Evolutionary conservation across 2,888 invertebrate genomes (phyloP), one percentile per base, ranked within the genome.

Genomic region (Trachelus iudaicus): DNA sequence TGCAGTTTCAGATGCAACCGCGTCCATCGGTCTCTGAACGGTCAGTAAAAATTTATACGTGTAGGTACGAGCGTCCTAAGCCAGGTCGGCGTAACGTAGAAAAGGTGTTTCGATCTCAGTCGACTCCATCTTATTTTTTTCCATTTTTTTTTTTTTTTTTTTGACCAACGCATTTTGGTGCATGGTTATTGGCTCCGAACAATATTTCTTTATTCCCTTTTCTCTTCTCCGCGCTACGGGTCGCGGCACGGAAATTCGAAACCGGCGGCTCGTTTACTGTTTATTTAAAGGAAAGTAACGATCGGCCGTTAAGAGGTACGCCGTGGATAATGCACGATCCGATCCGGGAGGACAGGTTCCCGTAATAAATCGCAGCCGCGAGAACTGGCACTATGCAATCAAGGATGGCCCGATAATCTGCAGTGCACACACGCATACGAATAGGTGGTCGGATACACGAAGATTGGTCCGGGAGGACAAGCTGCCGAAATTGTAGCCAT

Each of bases 301-400:
- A 69, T 69, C 69, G 30, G 34, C 34, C 69, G 69, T 69, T 68
- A 68, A 69, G 34, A 76, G n/a, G 33, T 34, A 76, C 76, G 69
- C 76, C 9, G 37, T 33, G 69, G 69, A 69, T 69, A 69, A 69
- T 69, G 31, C 31, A 40, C 40, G 69, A 30, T 69, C 69, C 69
- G 69, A 69, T 69, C 69, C 69, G 31, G 69, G 33, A 75, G 81
- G 82, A 81, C 81, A 81, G 82, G 84, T 83, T 84, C 79, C 79
- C 81, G 82, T 84, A 88, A 88, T 88, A 88, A 88, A 88, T 88
- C 87, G 87, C 81, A 83, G 83, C 82, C 82, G 82, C 77, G 78
- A 83, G 83, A 81, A 80, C 81, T 80, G 69, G 69, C 83, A 86
- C 85, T 84, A 82, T 87, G 86, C 87, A 87, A 88, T 88, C 87